Conservation (phyloP, 2,113 vertebrate genomes). For the Gallinago media region DNA sequence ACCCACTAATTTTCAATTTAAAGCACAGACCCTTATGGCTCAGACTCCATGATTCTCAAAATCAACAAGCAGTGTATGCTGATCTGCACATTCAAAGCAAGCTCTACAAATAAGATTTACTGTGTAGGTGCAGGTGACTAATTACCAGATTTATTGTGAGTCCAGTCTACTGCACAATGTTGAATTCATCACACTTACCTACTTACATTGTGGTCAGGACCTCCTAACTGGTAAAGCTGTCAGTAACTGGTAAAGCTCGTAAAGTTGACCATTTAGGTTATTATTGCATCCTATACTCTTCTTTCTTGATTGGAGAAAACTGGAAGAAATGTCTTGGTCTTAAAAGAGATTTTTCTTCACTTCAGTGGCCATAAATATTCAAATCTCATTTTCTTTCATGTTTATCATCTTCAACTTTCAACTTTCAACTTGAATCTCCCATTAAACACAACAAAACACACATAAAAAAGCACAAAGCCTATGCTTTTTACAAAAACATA, state of each 20-base stretch:
- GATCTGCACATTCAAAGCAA: neutral
- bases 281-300: neutral
- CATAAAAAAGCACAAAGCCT: neutral
- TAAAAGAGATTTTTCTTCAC: neutral
- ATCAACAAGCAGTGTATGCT: neutral
- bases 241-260: neutral
- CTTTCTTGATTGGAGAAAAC: neutral
- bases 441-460: neutral
- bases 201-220: neutral
- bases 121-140: neutral
- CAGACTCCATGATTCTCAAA: neutral
- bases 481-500: neutral
- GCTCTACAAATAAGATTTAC: neutral
- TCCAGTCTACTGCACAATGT: neutral
- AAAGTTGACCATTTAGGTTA: neutral
- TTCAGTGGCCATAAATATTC: neutral
- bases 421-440: neutral
- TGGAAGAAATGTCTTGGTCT: neutral
- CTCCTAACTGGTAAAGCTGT: neutral
- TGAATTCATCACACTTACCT: neutral
- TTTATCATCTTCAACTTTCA: neutral
- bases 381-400: neutral
- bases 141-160: neutral
- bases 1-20: neutral
- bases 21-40: neutral